These are phyloP conservation scores for Ceratina calcarata DNA, from an alignment of 1,140 invertebrate genomes.

Conservation along the genomic window DNA sequence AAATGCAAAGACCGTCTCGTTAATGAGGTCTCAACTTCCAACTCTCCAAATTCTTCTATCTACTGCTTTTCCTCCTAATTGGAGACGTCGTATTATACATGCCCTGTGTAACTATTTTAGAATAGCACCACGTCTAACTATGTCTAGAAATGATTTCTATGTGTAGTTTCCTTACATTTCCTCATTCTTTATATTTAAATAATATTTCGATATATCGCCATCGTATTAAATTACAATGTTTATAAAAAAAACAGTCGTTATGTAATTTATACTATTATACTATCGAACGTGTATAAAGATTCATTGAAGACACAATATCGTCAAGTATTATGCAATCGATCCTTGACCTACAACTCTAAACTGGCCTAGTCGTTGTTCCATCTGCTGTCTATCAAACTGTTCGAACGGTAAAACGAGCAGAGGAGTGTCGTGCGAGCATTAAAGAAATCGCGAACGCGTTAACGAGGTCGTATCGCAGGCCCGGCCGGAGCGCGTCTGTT, in stretches of 20 bases:
- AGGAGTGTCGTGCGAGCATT: not conserved
- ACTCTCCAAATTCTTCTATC: not conserved
- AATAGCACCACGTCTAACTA: not conserved
- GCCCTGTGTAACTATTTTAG: not conserved
- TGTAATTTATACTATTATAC: no score
- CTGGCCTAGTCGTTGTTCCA: not conserved
- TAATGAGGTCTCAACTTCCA: constrained; percentile 13
- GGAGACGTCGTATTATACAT: not conserved
- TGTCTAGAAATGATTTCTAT: no score
- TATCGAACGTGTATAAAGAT: no score
- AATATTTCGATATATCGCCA: no score
- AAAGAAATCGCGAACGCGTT: constrained; percentile 25
- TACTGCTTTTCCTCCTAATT: constrained; percentile 5
- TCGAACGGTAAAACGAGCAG: constrained; percentile 5
- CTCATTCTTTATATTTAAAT: no score
- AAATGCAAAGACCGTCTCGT: not conserved
- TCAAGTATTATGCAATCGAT: not conserved
- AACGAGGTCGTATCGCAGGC: constrained; percentile 56
- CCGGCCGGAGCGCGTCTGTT: constrained; percentile 25
- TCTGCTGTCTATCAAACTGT: not conserved
- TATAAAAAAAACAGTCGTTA: no score
- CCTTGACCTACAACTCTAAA: not conserved
- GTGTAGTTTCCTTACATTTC: no score
- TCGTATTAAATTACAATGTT: no score
- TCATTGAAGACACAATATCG: no score